Conservation (phyloP, 2,113 vertebrate genomes). For the Proteles cristata region DNA sequence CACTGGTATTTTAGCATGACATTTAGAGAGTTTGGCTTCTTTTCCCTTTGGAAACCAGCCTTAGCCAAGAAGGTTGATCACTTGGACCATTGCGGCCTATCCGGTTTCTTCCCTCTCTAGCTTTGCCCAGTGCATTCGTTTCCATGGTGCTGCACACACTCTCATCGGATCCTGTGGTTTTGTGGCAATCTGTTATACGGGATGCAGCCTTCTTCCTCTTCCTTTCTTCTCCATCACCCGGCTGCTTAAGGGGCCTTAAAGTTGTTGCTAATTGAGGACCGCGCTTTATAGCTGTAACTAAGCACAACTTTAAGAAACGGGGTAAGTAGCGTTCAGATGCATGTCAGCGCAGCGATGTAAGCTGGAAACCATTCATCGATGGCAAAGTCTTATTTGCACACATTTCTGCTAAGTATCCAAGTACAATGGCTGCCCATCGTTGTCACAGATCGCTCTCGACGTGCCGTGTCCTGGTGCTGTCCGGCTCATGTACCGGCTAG, state of each 20-base stretch:
- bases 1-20: not conserved
- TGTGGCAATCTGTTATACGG: not conserved
- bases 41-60: constrained; percentile 20
- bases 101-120: not conserved
- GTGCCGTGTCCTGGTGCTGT: not conserved
- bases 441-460: not conserved
- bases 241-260: constrained; percentile 33
- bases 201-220: not conserved
- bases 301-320: constrained; percentile 8
- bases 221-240: not conserved
- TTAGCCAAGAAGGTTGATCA: not conserved
- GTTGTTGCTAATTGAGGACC: constrained; percentile 5
- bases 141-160: not conserved
- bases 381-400: not conserved
- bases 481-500: not conserved
- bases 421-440: not conserved
- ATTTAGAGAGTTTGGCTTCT: not conserved
- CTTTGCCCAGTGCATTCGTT: not conserved
- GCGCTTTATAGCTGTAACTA: not conserved
- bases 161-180: not conserved
- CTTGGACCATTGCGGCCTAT: not conserved
- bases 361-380: not conserved
- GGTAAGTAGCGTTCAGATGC: not conserved
- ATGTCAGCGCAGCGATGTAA: constrained; percentile 6
- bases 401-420: not conserved